A percentile compares a stretch with the other conserved stretches of the same genome.
Evolutionary conservation across 2,113 vertebrate species (phyloP).

Genomic region (Burhinus bistriatus): DNA sequence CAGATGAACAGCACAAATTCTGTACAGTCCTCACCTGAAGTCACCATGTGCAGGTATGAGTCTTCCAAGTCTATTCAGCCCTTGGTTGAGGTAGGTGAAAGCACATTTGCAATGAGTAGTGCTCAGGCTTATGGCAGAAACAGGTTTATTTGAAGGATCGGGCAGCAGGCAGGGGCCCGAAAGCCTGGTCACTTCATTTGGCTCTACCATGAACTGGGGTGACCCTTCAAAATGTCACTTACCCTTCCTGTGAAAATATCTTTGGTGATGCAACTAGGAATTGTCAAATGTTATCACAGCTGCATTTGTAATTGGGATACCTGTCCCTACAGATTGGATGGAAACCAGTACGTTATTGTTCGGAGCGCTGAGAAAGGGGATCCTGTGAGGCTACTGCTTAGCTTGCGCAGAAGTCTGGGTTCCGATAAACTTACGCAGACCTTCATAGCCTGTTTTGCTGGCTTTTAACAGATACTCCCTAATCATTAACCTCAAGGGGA

Average conservation of each 20-base stretch:
- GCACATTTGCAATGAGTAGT: background rate
- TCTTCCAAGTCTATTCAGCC: background rate
- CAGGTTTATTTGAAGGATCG: background rate
- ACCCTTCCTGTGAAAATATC: background rate
- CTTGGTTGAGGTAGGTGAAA: background rate
- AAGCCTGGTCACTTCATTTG: background rate
- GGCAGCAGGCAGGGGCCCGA: background rate
- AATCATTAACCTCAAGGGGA: background rate
- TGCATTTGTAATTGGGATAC: background rate
- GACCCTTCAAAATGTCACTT: background rate
- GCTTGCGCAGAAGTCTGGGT: background rate
- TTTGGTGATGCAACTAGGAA: background rate
- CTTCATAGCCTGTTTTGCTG: background rate
- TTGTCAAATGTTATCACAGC: background rate
- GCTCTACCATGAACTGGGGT: background rate
- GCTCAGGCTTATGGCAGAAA: background rate
- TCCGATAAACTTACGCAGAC: background rate
- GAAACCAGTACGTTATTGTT: background rate
- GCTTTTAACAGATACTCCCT: background rate
- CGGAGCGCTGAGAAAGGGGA: background rate
- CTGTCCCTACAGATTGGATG: background rate
- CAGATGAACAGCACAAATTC: background rate
- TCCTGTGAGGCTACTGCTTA: background rate
- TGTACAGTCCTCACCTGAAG: background rate
- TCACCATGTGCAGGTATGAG: background rate